phyloP scores from a whole-genome alignment of 2,113 vertebrate genomes.

The Carassius gibelio region DNA sequence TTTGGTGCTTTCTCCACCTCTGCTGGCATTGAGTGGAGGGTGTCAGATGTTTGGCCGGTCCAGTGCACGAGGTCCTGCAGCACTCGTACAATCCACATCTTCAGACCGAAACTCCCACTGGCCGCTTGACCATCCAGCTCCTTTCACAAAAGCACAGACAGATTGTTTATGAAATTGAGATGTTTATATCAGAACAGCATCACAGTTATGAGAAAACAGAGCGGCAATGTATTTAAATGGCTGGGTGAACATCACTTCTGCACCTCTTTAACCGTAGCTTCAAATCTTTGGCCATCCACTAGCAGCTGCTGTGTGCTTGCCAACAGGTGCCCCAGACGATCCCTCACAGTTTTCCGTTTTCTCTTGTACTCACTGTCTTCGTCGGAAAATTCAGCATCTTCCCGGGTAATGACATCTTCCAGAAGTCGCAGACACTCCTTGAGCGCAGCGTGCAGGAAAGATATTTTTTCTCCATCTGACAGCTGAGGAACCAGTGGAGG shows the following conservation, averaged over 20 bases:
- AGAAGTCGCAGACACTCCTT: constrained; percentile 68
- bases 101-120: constrained; percentile 64
- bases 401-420: constrained; percentile 68
- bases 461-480: constrained; percentile 66
- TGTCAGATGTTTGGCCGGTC: constrained; percentile 61
- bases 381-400: constrained; percentile 63
- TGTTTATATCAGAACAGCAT: not conserved
- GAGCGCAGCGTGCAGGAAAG: constrained; percentile 71
- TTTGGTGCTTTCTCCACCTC: constrained; percentile 41
- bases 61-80: constrained; percentile 74
- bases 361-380: constrained; percentile 65
- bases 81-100: constrained; percentile 72
- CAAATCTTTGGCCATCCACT: constrained; percentile 53
- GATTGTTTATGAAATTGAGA: not conserved
- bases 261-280: constrained; percentile 53
- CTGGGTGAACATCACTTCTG: not conserved
- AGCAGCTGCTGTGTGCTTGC: constrained; percentile 64
- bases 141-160: constrained; percentile 46
- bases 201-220: not conserved
- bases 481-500: constrained; percentile 66
- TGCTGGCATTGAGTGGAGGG: constrained; percentile 55
- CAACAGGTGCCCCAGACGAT: constrained; percentile 64
- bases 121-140: constrained; percentile 56
- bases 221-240: not conserved
- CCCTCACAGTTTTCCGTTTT: constrained; percentile 65